These are phyloP conservation scores for Anolis apletophallus DNA, from an alignment of 2,797 vertebrate species.

Conservation along the genomic window DNA sequence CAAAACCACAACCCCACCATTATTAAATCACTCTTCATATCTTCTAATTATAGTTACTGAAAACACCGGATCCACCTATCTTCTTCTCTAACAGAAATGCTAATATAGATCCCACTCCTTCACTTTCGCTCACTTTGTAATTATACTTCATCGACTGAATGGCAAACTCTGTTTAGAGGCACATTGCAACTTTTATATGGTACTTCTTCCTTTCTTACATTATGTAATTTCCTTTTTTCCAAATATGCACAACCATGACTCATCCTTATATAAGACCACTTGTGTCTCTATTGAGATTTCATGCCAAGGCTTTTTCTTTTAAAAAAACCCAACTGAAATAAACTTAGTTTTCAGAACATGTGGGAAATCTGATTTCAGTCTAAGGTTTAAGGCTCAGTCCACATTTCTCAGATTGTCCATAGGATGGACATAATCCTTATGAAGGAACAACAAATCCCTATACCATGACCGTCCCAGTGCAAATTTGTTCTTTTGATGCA, in stretches of 20 bases:
- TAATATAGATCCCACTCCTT: no score
- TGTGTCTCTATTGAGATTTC: neutral
- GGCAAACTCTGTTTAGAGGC: neutral
- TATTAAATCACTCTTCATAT: conserved; percentile 42
- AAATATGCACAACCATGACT: neutral
- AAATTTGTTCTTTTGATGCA: no score
- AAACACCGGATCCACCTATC: conserved; percentile 4
- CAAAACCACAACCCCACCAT: conserved; percentile 72
- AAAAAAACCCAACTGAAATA: neutral
- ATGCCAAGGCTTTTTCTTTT: neutral
- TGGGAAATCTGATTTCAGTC: neutral
- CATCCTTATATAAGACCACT: neutral
- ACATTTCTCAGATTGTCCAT: neutral
- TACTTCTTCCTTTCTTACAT: neutral
- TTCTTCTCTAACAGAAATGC: neutral
- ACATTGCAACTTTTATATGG: neutral
- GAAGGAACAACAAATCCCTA: no score
- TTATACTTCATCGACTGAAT: neutral
- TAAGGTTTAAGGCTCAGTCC: neutral
- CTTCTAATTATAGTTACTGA: conserved; percentile 24
- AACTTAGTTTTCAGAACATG: neutral
- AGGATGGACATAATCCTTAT: neutral
- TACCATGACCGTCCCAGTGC: no score
- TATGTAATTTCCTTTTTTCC: neutral
- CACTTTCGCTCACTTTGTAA: neutral